These are phyloP conservation scores for Brachionus asplanchnoidis DNA, from an alignment of 1,140 invertebrate genomes.

Conservation along the genomic window DNA sequence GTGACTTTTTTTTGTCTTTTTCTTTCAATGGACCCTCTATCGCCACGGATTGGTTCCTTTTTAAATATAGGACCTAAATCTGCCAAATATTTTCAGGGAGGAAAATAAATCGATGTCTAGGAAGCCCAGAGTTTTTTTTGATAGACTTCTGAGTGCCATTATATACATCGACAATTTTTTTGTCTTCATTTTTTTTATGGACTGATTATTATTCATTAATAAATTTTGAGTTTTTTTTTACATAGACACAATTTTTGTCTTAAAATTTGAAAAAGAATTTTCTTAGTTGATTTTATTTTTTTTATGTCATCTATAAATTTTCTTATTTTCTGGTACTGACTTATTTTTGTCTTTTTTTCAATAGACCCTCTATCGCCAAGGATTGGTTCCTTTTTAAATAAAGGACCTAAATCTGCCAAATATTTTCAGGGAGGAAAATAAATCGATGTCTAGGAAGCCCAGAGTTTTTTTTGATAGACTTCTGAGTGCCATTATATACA, in stretches of 20 bases:
- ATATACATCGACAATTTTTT: neutral
- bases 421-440: neutral
- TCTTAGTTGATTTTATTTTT: too few relatives aligned
- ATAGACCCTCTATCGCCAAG: constrained; percentile 23
- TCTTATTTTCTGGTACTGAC: too few relatives aligned
- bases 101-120: neutral
- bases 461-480: neutral
- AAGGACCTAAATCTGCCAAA: constrained; percentile 36
- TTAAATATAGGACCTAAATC: neutral
- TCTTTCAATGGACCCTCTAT: neutral
- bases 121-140: neutral
- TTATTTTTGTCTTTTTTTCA: too few relatives aligned
- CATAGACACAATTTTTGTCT: too few relatives aligned
- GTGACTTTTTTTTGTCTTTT: too few relatives aligned
- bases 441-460: constrained; percentile 23
- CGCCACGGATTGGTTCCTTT: constrained; percentile 32
- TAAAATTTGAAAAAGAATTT: too few relatives aligned
- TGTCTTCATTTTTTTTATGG: too few relatives aligned
- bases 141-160: constrained; percentile 28
- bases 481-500: neutral
- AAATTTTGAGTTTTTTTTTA: too few relatives aligned
- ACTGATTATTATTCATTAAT: too few relatives aligned
- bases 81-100: constrained; percentile 29
- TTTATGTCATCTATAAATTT: too few relatives aligned
- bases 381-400: neutral